Base-by-base conservation (phyloP, 1,140 invertebrate species). In the Drosophila tropicalis region DNA sequence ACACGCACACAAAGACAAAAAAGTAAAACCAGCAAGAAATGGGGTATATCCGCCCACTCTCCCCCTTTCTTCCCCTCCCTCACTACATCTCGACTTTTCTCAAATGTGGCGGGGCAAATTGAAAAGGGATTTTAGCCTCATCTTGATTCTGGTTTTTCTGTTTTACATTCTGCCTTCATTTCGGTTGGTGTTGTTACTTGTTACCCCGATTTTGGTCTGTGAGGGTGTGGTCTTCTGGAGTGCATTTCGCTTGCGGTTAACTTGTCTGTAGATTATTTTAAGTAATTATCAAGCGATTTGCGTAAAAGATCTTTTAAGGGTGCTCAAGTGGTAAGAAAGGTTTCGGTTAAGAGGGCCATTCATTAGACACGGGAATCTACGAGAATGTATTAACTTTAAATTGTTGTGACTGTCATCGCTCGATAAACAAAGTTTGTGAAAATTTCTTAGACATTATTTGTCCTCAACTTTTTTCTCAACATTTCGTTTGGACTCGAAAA, bases 211-310 rank as follows among this genome's bases (percentile, higher is more conserved):
- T 40, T 67, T 55, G 60, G 44, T 25, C 71, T 71, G 64, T 62
- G 73, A 29, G 81, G 76, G 73, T 64, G 81, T 84, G 81, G 68
- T 55, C 15, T 55, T 62, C 54, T 40, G n/a, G 40, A 56, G 47
- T 70, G 77, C 72, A 71, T 69, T 58, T 70, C 57, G 67, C 62
- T 56, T 81, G 82, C 70, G 79, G 63, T 77, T 77, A 70, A 44
- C 67, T 77, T 70, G 75, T 66, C 79, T 87, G 82, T 74, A 87
- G 83, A 86, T 86, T 86, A 86, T 86, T 86, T 86, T 86, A 86
- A 86, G 82, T 86, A 86, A 86, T 86, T 86, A 86, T 86, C 82
- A 86, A 87, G 76, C 82, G 82, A 86, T 86, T 86, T 86, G 83
- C 83, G 67, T 78, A 72, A 77, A n/a, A 77, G 79, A 78, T 76